Conservation (phyloP, 1,140 invertebrate species). For the Eriocheir sinensis region DNA sequence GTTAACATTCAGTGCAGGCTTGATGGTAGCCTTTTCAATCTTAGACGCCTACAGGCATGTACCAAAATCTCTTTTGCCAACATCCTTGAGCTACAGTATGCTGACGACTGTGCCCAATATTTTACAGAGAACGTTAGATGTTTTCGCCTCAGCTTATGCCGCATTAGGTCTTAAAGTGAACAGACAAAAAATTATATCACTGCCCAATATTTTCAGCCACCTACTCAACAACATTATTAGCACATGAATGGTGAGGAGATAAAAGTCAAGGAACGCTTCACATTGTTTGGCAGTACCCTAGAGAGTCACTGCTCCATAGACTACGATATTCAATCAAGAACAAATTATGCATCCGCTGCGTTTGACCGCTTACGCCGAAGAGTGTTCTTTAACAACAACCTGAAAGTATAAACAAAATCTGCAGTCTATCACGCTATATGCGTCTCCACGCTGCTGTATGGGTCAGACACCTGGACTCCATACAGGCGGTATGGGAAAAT, state of each 20-base stretch:
- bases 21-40: background rate
- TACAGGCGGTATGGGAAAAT: background rate
- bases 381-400: slow-evolving; percentile 37
- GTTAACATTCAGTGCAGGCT: background rate
- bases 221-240: no score
- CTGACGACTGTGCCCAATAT: background rate
- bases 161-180: no score
- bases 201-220: no score
- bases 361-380: background rate
- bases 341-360: background rate
- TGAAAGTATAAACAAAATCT: background rate
- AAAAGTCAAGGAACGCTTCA: background rate
- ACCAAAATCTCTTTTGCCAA: background rate
- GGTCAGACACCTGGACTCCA: background rate
- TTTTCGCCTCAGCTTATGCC: no score
- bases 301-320: background rate
- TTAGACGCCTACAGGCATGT: background rate
- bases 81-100: background rate
- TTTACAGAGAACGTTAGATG: no score
- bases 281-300: background rate
- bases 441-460: slow-evolving; percentile 34
- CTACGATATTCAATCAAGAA: background rate
- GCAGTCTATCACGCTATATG: background rate
- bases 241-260: background rate
- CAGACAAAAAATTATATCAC: no score